phyloP scores from a whole-genome alignment of 2,797 vertebrate genomes.

The Ctenopoma kingsleyae region DNA sequence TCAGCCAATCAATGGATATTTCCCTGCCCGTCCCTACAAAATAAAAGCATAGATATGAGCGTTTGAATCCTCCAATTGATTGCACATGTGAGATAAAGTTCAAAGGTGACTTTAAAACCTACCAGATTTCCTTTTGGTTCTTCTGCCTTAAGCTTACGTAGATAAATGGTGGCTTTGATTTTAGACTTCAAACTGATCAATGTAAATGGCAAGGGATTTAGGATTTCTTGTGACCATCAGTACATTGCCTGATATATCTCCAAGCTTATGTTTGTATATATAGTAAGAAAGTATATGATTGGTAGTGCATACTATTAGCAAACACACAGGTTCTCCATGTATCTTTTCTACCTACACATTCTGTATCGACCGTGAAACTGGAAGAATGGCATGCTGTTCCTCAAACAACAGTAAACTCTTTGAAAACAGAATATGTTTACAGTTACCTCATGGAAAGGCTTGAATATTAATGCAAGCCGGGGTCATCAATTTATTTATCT shows the following conservation, averaged over 20 bases:
- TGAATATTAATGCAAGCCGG: slow-evolving; percentile 64
- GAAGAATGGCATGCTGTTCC: slow-evolving; percentile 20
- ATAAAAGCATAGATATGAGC: slow-evolving; percentile 32
- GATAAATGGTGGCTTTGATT: slow-evolving; percentile 36
- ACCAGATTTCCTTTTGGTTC: slow-evolving; percentile 66
- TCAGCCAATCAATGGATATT: slow-evolving; percentile 46
- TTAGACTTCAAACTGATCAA: slow-evolving; percentile 69
- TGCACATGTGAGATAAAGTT: slow-evolving; percentile 58
- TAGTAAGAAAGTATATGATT: slow-evolving; percentile 1
- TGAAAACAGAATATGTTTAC: slow-evolving; percentile 60
- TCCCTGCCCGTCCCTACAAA: slow-evolving; percentile 17
- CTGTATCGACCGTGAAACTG: slow-evolving; percentile 25
- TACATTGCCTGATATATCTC: slow-evolving; percentile 71
- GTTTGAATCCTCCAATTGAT: slow-evolving; percentile 52
- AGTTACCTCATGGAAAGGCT: slow-evolving; percentile 45
- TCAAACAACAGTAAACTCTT: slow-evolving; percentile 53
- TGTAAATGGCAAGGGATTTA: slow-evolving; percentile 55
- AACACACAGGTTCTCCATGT: slow-evolving; percentile 54
- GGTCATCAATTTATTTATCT: slow-evolving; percentile 69
- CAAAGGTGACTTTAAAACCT: slow-evolving; percentile 61
- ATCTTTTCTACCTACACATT: slow-evolving; percentile 69
- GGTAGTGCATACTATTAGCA: slow-evolving; percentile 50
- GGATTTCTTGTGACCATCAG: slow-evolving; percentile 67
- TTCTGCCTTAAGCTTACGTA: slow-evolving; percentile 23
- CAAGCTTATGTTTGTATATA: slow-evolving; percentile 59